A percentile compares a stretch with the other conserved stretches of the same genome.
Conservation (phyloP, 2,113 vertebrate species). For the Nanger granti region DNA sequence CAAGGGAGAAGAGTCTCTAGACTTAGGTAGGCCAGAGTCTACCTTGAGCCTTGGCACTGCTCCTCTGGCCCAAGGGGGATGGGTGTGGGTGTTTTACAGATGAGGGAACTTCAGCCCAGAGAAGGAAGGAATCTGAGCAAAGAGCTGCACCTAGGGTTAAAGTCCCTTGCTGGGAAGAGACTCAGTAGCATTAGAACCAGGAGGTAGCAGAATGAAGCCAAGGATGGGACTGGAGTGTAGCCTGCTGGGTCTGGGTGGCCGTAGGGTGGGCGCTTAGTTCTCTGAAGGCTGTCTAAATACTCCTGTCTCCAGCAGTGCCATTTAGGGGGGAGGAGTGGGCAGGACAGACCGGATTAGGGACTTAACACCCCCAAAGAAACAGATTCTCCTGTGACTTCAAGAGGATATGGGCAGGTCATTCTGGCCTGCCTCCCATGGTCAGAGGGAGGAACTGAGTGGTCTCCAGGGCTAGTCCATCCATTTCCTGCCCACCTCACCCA, state of each 20-base stretch:
- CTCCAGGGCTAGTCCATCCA: background rate
- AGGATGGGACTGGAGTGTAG: background rate
- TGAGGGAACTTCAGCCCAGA: background rate
- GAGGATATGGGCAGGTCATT: background rate
- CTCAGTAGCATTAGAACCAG: background rate
- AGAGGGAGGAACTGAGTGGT: background rate
- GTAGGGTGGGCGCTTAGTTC: background rate
- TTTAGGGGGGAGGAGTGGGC: background rate
- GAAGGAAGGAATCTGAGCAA: background rate
- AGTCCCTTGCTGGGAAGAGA: background rate
- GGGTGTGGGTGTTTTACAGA: background rate
- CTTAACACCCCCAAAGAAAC: background rate
- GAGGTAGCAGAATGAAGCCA: background rate
- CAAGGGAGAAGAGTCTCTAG: background rate
- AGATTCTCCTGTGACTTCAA: constrained; percentile 5
- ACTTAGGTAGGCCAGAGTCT: background rate
- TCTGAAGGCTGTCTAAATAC: constrained; percentile 8
- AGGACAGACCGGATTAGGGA: background rate
- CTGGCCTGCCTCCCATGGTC: background rate
- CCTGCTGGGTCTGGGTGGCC: background rate
- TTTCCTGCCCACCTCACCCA: background rate
- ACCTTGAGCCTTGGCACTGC: background rate
- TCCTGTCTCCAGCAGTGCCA: background rate
- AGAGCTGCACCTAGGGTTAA: background rate
- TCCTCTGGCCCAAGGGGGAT: background rate